Evolutionary conservation across 2,888 invertebrate species (phyloP), one percentile per base, ranked within the genome.

Genomic region (Patella caerulea): DNA sequence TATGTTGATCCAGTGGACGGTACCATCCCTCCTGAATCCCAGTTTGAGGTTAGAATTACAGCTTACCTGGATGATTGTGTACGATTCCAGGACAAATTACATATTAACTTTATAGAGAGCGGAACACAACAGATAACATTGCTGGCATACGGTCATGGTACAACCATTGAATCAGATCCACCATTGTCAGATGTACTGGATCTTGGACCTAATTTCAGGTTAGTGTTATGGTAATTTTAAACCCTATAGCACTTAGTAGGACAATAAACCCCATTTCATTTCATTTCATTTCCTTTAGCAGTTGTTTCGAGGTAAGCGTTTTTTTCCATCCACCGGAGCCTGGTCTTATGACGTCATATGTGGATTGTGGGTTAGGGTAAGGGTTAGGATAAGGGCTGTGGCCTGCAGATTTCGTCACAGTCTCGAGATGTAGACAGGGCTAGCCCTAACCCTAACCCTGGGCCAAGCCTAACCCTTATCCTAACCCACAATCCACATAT

Each of bases 161-260:
- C 94, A 0, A 94, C 94, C 81, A 94, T 95, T 80, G 85, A 94
- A 45, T 93, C 94, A 17, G 93, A 94, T 71, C 95, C 95, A 0
- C 89, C 92, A 1, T 92, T 95, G 74, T 93, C 94, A 69, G 94
- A 93, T 34, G 91, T 87, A 29, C 92, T 94, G 73, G 91, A 94
- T 80, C 93, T 95, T 71, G 95, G 95, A 4, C 92, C 93, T 4
- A 93, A 94, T 86, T 94, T 95, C 85, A 94, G 95, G 83, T 94
- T 93, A 29, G 71, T 74, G 0, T 69, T 29, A 11, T 19, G 52
- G 11, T 34, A 72, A 11, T 34, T 29, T 29, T 29, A 29, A 29
- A 69, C 19, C 17, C 29, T 17, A 3, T 45, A 17, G 15, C 17
- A 1, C 71, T 71, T 2, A n/a, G n/a, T 19, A 19, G n/a, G n/a